Base-by-base conservation (phyloP, 1,140 invertebrate genomes). In the Drosophila pallidifrons region DNA sequence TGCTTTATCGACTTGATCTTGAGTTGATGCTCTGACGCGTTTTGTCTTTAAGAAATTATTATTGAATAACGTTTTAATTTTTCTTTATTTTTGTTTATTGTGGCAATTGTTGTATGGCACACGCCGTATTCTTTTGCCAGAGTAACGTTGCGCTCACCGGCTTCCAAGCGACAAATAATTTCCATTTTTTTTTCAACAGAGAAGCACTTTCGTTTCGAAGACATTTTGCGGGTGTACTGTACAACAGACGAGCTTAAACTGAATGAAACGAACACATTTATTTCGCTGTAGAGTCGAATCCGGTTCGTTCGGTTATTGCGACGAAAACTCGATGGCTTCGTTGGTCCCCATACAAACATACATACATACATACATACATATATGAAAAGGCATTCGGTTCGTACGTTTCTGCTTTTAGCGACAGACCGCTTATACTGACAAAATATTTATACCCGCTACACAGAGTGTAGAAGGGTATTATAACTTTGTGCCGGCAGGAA, bases 21-120 rank as follows among this genome's bases (percentile, higher is more conserved):
- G 54, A 41, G n/a, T 57, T 20, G 54, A 10, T 10, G 10, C 13
- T 57, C 32, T 16, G 8, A 35, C 30, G 15, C 30, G 47, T 49
- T 49, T 49, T 10, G 20, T 15, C 47, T 20, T 49, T 49, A 49
- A 49, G 16, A 49, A 5, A 8, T 55, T 55, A 3, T 5, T 15
- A 38, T 38, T 38, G 8, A 38, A 57, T 41, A 41, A 41, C 16
- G 15, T 1, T 57, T 57, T 57, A 20, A 57, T 41, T 57, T 25
- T 25, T 57, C 8, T 20, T 57, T 57, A 41, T 57, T 57, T 57
- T 57, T 57, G 7, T 57, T 15, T 38, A 57, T 41, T 41, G 54
- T 57, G 54, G 54, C 54, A 41, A 57, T 38, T 57, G 54, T 57
- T 57, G 54, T 41, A 8, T 57, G 54, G 10, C 35, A 11, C 3